A percentile compares a stretch with the other conserved stretches of the same genome.
These are phyloP conservation scores for Oplegnathus fasciatus DNA, from an alignment of 2,113 vertebrate genomes.

Conservation along the genomic window DNA sequence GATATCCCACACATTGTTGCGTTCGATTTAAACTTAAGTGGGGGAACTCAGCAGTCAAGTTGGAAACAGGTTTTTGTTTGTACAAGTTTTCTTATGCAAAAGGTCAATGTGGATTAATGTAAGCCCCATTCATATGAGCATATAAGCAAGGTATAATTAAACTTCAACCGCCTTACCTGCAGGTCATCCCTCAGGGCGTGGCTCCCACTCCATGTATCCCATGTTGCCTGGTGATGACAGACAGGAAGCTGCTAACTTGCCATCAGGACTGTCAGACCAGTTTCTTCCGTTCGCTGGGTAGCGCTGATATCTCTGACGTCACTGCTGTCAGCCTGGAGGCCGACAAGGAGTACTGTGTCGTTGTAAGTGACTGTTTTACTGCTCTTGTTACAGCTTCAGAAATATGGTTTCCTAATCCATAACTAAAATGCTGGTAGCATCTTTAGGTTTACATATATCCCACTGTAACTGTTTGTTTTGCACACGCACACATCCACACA, in stretches of 20 bases:
- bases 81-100: neutral
- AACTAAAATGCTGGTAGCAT: neutral
- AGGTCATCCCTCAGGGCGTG: conserved; percentile 94
- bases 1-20: neutral
- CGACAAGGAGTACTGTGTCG: conserved; percentile 91
- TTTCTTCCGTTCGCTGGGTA: conserved; percentile 95
- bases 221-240: conserved; percentile 94
- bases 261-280: conserved; percentile 98
- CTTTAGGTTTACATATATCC: neutral
- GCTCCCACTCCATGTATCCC: conserved; percentile 91
- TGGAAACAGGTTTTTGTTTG: too few relatives aligned
- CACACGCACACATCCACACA: neutral
- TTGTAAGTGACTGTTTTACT: conserved; percentile 84
- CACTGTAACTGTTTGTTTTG: too few relatives aligned
- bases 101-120: neutral
- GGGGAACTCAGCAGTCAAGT: neutral
- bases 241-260: conserved; percentile 90
- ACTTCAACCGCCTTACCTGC: conserved; percentile 23
- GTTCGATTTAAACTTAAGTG: neutral
- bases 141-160: neutral
- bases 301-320: conserved; percentile 85
- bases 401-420: neutral
- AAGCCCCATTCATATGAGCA: neutral
- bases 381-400: neutral
- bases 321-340: conserved; percentile 82